phyloP scores from a whole-genome alignment of 2,797 vertebrate genomes.

The Rhinophrynus dorsalis region DNA sequence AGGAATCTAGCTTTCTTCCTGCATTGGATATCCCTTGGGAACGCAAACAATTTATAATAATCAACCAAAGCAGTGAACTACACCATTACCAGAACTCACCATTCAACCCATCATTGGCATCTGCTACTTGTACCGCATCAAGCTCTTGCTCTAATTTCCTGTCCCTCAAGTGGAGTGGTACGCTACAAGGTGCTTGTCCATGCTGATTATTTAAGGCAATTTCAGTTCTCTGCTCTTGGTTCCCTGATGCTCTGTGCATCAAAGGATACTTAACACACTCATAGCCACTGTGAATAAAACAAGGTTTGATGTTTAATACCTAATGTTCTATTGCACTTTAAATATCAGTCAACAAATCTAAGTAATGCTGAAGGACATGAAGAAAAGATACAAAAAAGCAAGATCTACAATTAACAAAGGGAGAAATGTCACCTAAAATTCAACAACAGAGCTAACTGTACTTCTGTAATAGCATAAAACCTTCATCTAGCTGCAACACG shows the following conservation, averaged over 20 bases:
- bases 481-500: too few relatives aligned
- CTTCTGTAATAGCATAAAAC: neutral
- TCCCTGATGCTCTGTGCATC: slow-evolving; percentile 58
- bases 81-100: too few relatives aligned
- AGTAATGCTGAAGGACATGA: slow-evolving; percentile 6
- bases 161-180: slow-evolving; percentile 49
- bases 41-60: too few relatives aligned
- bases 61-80: too few relatives aligned
- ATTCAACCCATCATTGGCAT: slow-evolving; percentile 8
- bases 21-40: too few relatives aligned
- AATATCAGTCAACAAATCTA: slow-evolving; percentile 17
- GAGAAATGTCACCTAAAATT: neutral
- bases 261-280: slow-evolving; percentile 68
- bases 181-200: slow-evolving; percentile 52
- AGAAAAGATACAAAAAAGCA: neutral
- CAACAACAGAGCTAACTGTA: neutral
- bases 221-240: slow-evolving; percentile 52
- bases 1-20: too few relatives aligned
- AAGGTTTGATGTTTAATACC: slow-evolving; percentile 40
- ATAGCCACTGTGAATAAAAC: slow-evolving; percentile 62
- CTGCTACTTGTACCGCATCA: slow-evolving; percentile 49
- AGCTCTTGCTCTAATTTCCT: slow-evolving; percentile 58
- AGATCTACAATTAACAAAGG: neutral
- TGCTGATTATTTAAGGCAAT: slow-evolving; percentile 53
- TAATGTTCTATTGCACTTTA: slow-evolving; percentile 39